Conservation (phyloP, 2,113 vertebrate genomes). For the Scalopus aquaticus region DNA sequence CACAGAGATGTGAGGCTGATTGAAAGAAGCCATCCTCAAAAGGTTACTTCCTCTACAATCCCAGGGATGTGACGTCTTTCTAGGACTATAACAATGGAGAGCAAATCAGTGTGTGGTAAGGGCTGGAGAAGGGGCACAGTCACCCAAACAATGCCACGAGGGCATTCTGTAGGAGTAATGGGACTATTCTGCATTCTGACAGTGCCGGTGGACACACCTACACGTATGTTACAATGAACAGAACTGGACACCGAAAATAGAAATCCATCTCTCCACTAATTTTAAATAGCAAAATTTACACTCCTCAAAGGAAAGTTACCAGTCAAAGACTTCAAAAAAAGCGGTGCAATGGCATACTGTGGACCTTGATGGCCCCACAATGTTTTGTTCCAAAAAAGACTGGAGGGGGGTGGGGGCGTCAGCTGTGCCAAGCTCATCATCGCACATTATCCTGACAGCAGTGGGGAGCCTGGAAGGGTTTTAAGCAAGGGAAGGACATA, state of each 20-base stretch:
- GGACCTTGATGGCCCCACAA: not conserved
- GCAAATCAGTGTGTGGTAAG: not conserved
- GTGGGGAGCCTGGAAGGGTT: not conserved
- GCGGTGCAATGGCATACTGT: not conserved
- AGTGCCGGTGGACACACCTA: accelerated
- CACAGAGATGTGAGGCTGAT: not conserved
- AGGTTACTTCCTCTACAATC: no score
- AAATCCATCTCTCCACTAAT: not conserved
- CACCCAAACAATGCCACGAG: not conserved
- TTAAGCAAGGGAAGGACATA: not conserved
- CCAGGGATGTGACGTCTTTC: not conserved
- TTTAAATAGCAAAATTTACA: not conserved
- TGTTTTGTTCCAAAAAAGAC: not conserved
- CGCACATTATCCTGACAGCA: not conserved
- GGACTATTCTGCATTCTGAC: not conserved
- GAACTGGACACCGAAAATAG: not conserved
- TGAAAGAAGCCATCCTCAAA: not conserved
- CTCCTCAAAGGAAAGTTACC: not conserved
- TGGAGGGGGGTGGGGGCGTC: no score
- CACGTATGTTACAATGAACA: not conserved
- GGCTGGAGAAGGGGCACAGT: not conserved
- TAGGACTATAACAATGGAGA: not conserved
- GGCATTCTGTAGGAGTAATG: no score
- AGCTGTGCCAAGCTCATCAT: not conserved
- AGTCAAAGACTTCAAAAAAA: not conserved